A percentile compares a stretch with the other conserved stretches of the same genome.
Conservation (phyloP, 1,140 invertebrate genomes). For the Nasonia vitripennis region DNA sequence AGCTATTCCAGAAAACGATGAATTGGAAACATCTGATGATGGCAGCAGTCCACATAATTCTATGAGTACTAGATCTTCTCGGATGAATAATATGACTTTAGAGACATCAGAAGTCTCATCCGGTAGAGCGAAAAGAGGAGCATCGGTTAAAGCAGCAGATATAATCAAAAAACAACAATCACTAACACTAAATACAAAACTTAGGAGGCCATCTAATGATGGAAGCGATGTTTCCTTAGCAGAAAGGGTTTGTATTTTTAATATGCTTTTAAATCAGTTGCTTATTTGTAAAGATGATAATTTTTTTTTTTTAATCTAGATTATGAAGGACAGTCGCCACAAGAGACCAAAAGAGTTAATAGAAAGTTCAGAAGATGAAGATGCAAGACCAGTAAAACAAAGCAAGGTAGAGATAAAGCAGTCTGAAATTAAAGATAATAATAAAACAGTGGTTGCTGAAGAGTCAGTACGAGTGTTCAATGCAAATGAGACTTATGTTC, state of each 20-base stretch:
- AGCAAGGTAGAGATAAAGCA: slow-evolving; percentile 54
- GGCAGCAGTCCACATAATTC: background rate
- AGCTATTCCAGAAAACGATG: slow-evolving; percentile 67
- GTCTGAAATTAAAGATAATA: slow-evolving; percentile 9
- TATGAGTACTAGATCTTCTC: background rate
- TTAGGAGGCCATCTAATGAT: slow-evolving; percentile 52
- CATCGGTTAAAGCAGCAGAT: slow-evolving; percentile 62
- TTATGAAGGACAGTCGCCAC: slow-evolving; percentile 26
- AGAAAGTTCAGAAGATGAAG: slow-evolving; percentile 58
- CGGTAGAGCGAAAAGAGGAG: slow-evolving; percentile 57
- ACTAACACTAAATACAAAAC: slow-evolving; percentile 50
- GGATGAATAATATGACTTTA: background rate
- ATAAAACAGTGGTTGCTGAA: background rate
- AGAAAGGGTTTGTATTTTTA: slow-evolving; percentile 20
- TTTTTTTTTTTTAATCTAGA: background rate
- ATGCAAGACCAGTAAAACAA: slow-evolving; percentile 54
- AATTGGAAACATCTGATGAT: slow-evolving; percentile 38
- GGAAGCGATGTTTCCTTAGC: slow-evolving; percentile 18
- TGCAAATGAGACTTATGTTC: slow-evolving; percentile 12
- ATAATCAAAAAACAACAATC: slow-evolving; percentile 66
- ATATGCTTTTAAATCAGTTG: background rate
- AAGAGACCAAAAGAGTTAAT: slow-evolving; percentile 56
- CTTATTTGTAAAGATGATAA: slow-evolving; percentile 33
- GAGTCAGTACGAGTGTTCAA: slow-evolving; percentile 11
- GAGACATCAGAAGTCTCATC: slow-evolving; percentile 27